Base-by-base conservation (phyloP, 2,888 invertebrate genomes). In the Noctua comes region DNA sequence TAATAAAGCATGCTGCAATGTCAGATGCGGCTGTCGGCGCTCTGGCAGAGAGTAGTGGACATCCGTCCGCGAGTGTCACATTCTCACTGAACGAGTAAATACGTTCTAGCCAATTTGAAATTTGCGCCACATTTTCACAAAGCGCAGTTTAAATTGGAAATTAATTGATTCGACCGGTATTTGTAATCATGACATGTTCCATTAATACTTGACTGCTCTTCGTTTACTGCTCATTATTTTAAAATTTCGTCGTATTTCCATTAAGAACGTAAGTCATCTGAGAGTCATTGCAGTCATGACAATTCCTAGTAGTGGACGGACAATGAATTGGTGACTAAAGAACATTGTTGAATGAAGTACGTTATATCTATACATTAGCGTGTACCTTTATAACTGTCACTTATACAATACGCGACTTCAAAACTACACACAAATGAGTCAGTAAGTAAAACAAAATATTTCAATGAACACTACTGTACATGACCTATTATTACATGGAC, bases 1-100 rank as follows among this genome's bases (percentile, higher is more conserved):
- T 90, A 90, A 93, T 93, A 92, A 91, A 92, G 90, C 90, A 88
- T 84, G 89, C 87, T 89, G 87, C 90, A 91, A 91, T 92, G 91
- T 92, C 92, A 91, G 87, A 87, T 90, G 86, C 77, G 80, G 77
- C 84, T 91, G 91, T 93, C 92, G 84, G 86, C 91, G 84, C 82
- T 79, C 77, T 84, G 90, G 83, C 89, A 88, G 82, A 84, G 84
- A 88, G 79, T 68, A 82, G 84, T 88, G 79, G 79, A 80, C 80
- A 86, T 89, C 88, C 86, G 88, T 92, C 90, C 77, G 77, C 89
- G 79, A 82, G 85, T 85, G 86, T 86, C 86, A 85, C 81, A 86
- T 90, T 90, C 87, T 91, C 91, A 90, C 77, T 82, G 76, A 86
- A 84, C 84, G 85, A 86, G 80, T 91, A 90, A 91, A 93, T 88